These are phyloP conservation scores for Rapana venosa DNA, from an alignment of 2,888 invertebrate species.

Conservation along the genomic window DNA sequence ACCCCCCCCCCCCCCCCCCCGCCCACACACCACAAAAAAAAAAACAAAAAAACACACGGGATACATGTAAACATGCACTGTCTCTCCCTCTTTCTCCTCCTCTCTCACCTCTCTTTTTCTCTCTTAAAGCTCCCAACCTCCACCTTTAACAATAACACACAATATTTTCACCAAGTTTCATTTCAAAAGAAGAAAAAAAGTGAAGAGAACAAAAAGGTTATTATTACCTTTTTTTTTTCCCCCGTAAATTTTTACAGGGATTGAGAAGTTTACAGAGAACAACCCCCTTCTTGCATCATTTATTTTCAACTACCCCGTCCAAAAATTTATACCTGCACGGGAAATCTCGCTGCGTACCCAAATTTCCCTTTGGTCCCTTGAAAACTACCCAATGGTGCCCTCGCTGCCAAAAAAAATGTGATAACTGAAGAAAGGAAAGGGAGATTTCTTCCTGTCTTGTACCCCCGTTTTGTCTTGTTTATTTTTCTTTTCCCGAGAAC, in stretches of 20 bases:
- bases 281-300: conserved; percentile 98
- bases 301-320: conserved; percentile 97
- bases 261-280: conserved; percentile 99
- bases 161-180: not conserved
- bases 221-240: not conserved
- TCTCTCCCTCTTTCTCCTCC: no score
- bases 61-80: no score
- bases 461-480: not conserved
- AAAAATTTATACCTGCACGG: conserved; percentile 98
- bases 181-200: not conserved
- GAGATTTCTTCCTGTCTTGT: not conserved
- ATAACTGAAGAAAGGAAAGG: conserved; percentile 80
- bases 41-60: no score
- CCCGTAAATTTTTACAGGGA: conserved; percentile 84
- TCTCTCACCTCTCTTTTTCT: no score
- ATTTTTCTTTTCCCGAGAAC: not conserved
- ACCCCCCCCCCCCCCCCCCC: no score
- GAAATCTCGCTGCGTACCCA: conserved; percentile 97
- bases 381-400: conserved; percentile 91
- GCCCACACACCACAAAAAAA: no score
- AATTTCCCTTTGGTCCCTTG: conserved; percentile 96
- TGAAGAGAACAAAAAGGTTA: not conserved
- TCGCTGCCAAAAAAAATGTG: conserved; percentile 91
- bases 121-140: no score
- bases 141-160: no score